These are phyloP conservation scores for Heteropelma amictum DNA, from an alignment of 2,888 invertebrate genomes.

Conservation along the genomic window DNA sequence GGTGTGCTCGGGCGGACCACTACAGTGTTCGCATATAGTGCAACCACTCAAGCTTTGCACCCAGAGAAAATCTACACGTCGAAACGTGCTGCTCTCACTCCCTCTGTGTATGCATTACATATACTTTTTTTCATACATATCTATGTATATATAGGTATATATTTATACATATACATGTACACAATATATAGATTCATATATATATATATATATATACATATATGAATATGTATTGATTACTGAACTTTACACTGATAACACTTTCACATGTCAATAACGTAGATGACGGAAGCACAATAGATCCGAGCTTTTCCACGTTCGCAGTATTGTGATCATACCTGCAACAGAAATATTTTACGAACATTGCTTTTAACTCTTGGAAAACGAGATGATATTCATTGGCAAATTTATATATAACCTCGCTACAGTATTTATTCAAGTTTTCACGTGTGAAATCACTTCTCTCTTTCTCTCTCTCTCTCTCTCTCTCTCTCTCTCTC, in stretches of 20 bases:
- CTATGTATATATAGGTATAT: background rate
- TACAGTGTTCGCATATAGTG: conserved; percentile 21
- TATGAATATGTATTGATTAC: conserved; percentile 11
- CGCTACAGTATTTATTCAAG: conserved; percentile 15
- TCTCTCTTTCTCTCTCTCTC: background rate
- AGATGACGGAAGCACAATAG: conserved; percentile 12
- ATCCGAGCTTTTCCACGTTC: background rate
- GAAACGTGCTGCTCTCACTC: conserved; percentile 31
- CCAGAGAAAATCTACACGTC: conserved; percentile 39
- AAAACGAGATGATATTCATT: background rate
- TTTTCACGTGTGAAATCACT: conserved; percentile 10
- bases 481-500: no score
- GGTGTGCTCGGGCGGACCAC: conserved; percentile 32
- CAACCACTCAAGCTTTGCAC: conserved; percentile 37
- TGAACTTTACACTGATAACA: conserved; percentile 45
- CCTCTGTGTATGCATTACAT: conserved; percentile 1
- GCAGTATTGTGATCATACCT: conserved; percentile 37
- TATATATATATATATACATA: background rate
- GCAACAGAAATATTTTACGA: conserved; percentile 36
- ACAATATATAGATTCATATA: background rate
- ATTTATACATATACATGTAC: background rate
- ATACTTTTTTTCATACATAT: background rate
- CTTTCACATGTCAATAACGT: conserved; percentile 32
- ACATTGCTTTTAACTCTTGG: conserved; percentile 1
- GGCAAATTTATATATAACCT: no score